Evolutionary conservation across 2,113 vertebrate species (phyloP), one percentile per base, ranked within the genome.

Genomic region (Fulica atra): DNA sequence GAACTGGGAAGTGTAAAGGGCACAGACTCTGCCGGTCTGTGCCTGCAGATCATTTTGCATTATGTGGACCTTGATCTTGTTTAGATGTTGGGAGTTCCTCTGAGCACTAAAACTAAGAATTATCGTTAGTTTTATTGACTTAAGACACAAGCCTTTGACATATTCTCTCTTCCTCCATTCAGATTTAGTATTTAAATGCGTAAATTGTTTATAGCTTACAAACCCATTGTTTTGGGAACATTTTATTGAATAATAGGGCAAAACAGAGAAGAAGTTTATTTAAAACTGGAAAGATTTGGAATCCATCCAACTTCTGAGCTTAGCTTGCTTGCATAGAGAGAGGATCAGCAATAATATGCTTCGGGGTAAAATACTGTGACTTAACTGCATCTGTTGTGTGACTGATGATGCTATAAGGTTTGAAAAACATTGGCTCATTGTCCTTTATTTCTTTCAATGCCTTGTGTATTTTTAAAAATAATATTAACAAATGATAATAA

Each of bases 261-360:
- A 94, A 96, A 21, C 65, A 94, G 80, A 88, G 56, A 46, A 88
- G 91, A 94, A 89, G 93, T 91, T 94, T 95, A 84, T 94, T 96
- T 96, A 89, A 96, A 94, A 94, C 44, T 84, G 80, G 65, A 57
- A 92, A 95, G 61, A 85, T 76, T 46, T 96, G 93, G 93, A 84
- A 36, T 89, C 61, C 53, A 54, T 96, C 96, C 95, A 97, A 18
- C 69, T 88, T 86, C 69, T 93, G 77, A 79, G 72, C 53, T 93
- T 69, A 79, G 57, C 86, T 66, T 94, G 29, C 77, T 95, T 76
- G 26, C 83, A 81, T 2, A 1, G 80, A 69, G 60, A 79, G 76
- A 93, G 56, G 69, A 87, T 84, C 65, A 86, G 57, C 61, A 84
- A 72, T 81, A 79, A 81, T 56, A 24, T 38, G 76, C 83, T 89